Evolutionary conservation across 2,113 vertebrate genomes (phyloP).

Genomic region (Triplophysa siluroides): DNA sequence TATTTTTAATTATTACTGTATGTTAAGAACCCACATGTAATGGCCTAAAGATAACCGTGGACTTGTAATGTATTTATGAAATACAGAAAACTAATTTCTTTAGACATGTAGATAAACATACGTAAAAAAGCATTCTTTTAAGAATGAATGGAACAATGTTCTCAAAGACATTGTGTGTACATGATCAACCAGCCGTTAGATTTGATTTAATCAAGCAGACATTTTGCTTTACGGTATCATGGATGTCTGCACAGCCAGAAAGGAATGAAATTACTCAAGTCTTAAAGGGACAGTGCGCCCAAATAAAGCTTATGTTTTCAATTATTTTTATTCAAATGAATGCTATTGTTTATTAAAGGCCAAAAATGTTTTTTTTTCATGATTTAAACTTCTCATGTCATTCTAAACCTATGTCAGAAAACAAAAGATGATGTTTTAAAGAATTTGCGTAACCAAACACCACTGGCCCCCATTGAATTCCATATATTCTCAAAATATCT

Average conservation of each 20-base stretch:
- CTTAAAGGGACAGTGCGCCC: not conserved
- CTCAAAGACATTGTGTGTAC: constrained; percentile 5
- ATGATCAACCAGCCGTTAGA: not conserved
- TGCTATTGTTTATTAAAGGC: no score
- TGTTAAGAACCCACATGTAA: not conserved
- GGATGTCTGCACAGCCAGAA: not conserved
- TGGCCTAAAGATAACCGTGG: not conserved
- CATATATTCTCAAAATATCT: no score
- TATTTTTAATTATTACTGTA: not conserved
- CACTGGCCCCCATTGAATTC: no score
- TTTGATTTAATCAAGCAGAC: constrained; percentile 17
- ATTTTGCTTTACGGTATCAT: not conserved
- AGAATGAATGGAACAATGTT: not conserved
- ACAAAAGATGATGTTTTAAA: no score
- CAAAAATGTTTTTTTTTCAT: no score
- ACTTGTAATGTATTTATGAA: no score
- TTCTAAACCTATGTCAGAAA: no score
- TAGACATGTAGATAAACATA: not conserved
- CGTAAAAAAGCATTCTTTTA: not conserved
- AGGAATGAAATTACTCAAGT: not conserved
- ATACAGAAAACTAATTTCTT: not conserved
- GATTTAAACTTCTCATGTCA: no score
- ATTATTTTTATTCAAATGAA: no score
- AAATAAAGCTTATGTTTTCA: not conserved
- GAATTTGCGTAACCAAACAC: no score